phyloP scores from a whole-genome alignment of 2,797 vertebrate species.

The Ptychadena robeensis region DNA sequence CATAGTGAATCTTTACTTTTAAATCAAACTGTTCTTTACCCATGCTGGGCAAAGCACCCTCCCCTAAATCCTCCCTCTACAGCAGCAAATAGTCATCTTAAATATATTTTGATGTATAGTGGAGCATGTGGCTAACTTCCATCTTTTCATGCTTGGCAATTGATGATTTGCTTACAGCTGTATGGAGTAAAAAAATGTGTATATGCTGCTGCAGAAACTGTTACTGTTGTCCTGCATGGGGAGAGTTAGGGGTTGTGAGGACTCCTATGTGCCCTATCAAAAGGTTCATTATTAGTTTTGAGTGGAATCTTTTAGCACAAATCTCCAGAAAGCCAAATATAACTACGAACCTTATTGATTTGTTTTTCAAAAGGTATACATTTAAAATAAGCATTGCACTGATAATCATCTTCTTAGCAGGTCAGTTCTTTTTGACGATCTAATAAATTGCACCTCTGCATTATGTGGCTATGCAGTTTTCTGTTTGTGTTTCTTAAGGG shows the following conservation, averaged over 20 bases:
- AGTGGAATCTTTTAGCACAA: too few relatives aligned
- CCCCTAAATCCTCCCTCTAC: background rate
- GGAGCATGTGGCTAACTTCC: too few relatives aligned
- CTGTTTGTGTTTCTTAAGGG: background rate
- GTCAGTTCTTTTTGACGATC: background rate
- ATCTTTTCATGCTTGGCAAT: too few relatives aligned
- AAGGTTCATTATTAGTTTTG: too few relatives aligned
- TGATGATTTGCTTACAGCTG: background rate
- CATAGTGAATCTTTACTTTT: too few relatives aligned
- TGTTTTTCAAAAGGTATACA: too few relatives aligned
- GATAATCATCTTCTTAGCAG: background rate
- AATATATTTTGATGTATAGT: too few relatives aligned
- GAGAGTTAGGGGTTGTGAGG: background rate
- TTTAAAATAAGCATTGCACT: background rate
- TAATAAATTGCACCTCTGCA: background rate
- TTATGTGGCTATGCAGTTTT: background rate
- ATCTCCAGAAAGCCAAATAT: too few relatives aligned
- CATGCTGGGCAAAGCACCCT: too few relatives aligned
- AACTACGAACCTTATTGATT: too few relatives aligned
- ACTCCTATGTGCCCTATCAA: background rate
- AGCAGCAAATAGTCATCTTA: background rate
- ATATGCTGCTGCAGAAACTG: too few relatives aligned
- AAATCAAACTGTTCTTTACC: too few relatives aligned
- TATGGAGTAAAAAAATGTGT: background rate
- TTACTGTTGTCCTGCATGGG: background rate